These are phyloP conservation scores for Pantherophis guttatus DNA, from an alignment of 2,113 vertebrate species.

Conservation along the genomic window DNA sequence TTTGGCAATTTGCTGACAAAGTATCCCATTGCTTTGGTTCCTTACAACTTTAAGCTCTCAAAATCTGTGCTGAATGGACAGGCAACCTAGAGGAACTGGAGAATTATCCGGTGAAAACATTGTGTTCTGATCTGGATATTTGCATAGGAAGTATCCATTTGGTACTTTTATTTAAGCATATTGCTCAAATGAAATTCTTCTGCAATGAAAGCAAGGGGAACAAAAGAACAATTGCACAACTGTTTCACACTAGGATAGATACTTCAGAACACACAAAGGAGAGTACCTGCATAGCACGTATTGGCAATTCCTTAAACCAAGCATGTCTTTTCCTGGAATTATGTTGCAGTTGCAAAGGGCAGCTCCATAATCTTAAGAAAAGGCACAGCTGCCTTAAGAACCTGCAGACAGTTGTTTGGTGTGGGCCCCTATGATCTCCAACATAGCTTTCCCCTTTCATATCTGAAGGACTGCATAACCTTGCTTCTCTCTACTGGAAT, in stretches of 20 bases:
- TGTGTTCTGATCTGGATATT: not conserved
- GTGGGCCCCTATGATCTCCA: not conserved
- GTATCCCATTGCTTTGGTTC: not conserved
- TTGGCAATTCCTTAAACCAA: not conserved
- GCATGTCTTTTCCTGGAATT: not conserved
- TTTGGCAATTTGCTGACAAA: not conserved
- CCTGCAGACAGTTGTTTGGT: not conserved
- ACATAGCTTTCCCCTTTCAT: not conserved
- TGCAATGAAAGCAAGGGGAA: not conserved
- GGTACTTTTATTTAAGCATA: not conserved
- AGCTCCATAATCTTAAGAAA: not conserved
- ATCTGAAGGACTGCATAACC: not conserved
- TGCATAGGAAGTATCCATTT: not conserved
- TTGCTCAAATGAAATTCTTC: not conserved
- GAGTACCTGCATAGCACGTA: not conserved
- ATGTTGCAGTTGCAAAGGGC: not conserved
- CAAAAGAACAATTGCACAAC: not conserved
- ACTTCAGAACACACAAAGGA: not conserved
- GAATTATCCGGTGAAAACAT: not conserved
- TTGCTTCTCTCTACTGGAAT: not conserved
- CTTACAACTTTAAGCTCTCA: not conserved
- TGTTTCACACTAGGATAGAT: not conserved
- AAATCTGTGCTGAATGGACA: not conserved
- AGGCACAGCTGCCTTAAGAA: not conserved
- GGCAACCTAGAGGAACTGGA: not conserved